Base-by-base conservation (phyloP, 1,140 invertebrate genomes). In the Hyles euphorbiae region DNA sequence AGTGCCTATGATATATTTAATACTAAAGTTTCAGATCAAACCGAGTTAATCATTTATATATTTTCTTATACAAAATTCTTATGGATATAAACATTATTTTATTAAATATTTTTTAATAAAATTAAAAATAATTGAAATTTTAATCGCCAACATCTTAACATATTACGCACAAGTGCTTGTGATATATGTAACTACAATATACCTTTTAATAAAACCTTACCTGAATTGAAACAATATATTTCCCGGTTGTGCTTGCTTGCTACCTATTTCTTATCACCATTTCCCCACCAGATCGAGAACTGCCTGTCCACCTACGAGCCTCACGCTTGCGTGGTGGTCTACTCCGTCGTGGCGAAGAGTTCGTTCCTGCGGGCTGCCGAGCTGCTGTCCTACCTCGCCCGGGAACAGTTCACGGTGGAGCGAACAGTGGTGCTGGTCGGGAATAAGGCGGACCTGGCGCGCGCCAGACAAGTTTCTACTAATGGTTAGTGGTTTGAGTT, bases 381-480 rank as follows among this genome's bases (percentile, higher is more conserved):
- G 72, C 93, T 95, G 60, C 89, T 97, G 46, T 93, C 94, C 67
- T 96, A 96, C 76, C 87, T 97, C 34, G 95, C 94, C 91, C 87
- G 94, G 60, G 94, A 95, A 72, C 94, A 94, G 67, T 94, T 94
- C 65, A 95, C 94, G 1, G 92, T 93, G 63, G 94, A 95, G 34
- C 92, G 95, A 76, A 94, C 96, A 2, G 95, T 97, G 32, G 97
- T 98, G 60, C 92, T 98, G 3, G 97, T 98, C 7, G 97, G 95
- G 45, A 99, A 99, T 82, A 99, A 99, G 82, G 94, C 95, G 3
- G 97, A 99, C 78, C 89, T 98, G 50, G 97, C 96, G 0, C 90
- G 97, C 69, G 95, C 96, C 6, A 91, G 97, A 50, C 93, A 94
- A 43, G 95, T 98, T 49, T 90, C 94, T 8, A 91, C 92, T 12